A percentile compares a stretch with the other conserved stretches of the same genome.
Conservation (phyloP, 1,140 invertebrate genomes). For the Bombus picipes region DNA sequence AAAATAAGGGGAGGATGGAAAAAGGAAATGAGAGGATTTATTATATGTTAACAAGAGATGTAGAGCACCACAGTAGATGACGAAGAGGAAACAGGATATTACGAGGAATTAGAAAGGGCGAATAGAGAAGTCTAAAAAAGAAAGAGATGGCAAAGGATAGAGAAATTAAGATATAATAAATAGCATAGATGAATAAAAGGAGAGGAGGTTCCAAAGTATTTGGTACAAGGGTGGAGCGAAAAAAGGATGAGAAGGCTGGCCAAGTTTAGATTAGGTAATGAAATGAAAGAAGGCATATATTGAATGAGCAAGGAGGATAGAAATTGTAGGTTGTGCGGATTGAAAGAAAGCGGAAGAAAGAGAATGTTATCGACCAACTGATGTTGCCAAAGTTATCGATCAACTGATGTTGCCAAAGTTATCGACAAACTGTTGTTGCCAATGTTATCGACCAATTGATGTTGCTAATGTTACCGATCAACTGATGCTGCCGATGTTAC, state of each 20-base stretch:
- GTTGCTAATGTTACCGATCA: too few relatives aligned
- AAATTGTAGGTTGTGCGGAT: fast-evolving
- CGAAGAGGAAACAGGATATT: background rate
- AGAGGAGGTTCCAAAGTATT: background rate
- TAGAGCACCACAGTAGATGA: background rate
- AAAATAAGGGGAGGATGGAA: background rate
- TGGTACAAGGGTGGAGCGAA: background rate
- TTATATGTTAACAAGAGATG: background rate
- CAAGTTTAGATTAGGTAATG: background rate
- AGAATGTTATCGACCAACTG: too few relatives aligned
- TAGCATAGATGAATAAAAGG: background rate
- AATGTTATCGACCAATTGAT: too few relatives aligned
- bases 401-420: too few relatives aligned
- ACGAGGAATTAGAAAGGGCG: background rate
- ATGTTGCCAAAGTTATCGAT: too few relatives aligned
- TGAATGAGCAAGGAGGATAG: background rate
- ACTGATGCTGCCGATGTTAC: too few relatives aligned
- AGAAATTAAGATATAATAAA: background rate
- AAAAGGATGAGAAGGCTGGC: background rate
- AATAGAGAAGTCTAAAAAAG: background rate
- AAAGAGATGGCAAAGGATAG: background rate
- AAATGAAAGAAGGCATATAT: background rate
- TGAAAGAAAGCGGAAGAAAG: background rate
- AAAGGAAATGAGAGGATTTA: background rate
- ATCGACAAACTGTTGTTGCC: too few relatives aligned